Conservation (phyloP, 2,797 vertebrate genomes). For the Craterocephalus amniculus region DNA sequence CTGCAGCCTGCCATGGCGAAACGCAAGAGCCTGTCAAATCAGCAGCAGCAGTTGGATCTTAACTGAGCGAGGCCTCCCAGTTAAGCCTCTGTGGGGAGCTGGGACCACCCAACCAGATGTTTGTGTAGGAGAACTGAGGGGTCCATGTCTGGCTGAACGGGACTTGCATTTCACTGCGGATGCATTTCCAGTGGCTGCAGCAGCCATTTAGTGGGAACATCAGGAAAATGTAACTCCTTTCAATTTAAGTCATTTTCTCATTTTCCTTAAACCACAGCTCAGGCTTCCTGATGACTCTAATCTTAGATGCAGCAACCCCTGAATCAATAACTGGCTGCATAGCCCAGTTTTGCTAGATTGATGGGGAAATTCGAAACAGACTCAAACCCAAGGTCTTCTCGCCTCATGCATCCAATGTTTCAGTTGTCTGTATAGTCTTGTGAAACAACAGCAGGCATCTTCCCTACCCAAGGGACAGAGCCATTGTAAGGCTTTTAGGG, state of each 20-base stretch:
- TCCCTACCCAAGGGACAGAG: conserved; percentile 55
- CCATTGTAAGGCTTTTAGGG: conserved; percentile 79
- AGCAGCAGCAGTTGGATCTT: conserved; percentile 60
- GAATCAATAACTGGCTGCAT: conserved; percentile 52
- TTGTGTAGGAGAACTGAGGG: conserved; percentile 23
- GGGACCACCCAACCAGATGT: conserved; percentile 54
- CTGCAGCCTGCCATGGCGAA: conserved; percentile 57
- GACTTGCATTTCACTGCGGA: conserved; percentile 30
- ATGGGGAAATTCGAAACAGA: conserved; percentile 55
- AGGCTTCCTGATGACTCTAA: conserved; percentile 1
- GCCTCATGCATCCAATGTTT: conserved; percentile 46
- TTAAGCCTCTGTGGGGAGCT: conserved; percentile 36
- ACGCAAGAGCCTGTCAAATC: conserved; percentile 57
- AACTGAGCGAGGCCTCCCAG: conserved; percentile 60
- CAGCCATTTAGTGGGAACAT: conserved; percentile 11
- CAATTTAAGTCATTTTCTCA: too few relatives aligned
- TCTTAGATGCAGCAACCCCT: conserved; percentile 26
- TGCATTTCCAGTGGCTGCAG: conserved; percentile 3
- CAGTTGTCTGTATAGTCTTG: conserved; percentile 43
- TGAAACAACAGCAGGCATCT: conserved; percentile 62
- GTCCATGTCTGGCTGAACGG: conserved; percentile 34
- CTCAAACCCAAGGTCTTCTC: conserved; percentile 50
- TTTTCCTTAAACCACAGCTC: not conserved
- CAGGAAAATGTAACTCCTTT: not conserved
- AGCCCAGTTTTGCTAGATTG: conserved; percentile 35